phyloP scores from a whole-genome alignment of 2,797 vertebrate species.

The Cichlasoma orientale region DNA sequence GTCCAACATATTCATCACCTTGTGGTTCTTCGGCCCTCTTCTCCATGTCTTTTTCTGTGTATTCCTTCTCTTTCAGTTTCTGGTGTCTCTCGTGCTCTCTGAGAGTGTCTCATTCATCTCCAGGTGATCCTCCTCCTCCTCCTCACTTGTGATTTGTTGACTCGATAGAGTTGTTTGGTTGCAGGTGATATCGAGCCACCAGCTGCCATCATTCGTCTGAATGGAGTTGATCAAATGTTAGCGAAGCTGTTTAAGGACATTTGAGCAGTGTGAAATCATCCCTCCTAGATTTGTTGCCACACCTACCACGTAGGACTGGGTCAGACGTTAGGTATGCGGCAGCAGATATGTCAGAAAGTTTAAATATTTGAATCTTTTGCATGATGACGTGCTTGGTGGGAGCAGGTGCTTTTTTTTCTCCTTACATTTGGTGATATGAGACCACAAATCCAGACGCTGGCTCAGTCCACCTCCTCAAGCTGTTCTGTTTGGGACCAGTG shows the following conservation, averaged over 20 bases:
- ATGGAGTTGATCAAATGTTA: background rate
- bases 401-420: constrained; percentile 28
- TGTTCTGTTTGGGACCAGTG: constrained; percentile 38
- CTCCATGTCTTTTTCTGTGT: background rate
- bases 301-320: background rate
- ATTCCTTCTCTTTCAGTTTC: constrained; percentile 1
- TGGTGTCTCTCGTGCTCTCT: background rate
- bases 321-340: background rate
- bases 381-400: background rate
- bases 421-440: constrained; percentile 2
- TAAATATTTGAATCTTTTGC: background rate
- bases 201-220: background rate
- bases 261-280: background rate
- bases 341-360: background rate
- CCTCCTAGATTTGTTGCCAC: background rate
- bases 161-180: background rate
- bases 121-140: background rate
- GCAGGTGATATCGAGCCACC: background rate
- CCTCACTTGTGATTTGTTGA: background rate
- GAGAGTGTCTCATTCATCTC: background rate
- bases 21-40: constrained; percentile 2
- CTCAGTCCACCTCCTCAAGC: constrained; percentile 33
- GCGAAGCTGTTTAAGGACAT: background rate
- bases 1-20: constrained; percentile 12
- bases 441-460: constrained; percentile 20